These are phyloP conservation scores for Hoplias malabaricus DNA, from an alignment of 2,113 vertebrate genomes.

Conservation along the genomic window DNA sequence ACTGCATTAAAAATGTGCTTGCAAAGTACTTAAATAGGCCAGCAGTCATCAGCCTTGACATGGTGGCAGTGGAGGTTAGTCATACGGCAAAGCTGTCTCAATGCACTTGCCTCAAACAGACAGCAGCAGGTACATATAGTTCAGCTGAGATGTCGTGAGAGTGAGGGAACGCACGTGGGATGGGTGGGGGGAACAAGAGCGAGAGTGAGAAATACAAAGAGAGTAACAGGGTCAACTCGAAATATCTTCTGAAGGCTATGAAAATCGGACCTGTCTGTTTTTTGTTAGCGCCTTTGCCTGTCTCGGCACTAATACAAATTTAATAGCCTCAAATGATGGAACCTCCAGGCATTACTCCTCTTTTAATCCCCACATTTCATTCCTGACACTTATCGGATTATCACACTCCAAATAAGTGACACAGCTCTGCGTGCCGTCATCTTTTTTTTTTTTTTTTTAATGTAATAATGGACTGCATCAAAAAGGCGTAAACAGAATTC, in stretches of 20 bases:
- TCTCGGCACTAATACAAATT: not conserved
- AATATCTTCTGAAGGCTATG: not conserved
- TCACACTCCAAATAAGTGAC: not conserved
- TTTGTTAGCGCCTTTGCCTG: not conserved
- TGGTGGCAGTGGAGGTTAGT: not conserved
- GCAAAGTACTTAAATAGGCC: conserved; percentile 1
- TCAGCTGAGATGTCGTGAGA: conserved; percentile 19
- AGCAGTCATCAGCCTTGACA: conserved; percentile 1
- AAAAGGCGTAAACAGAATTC: not conserved
- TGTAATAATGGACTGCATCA: not conserved
- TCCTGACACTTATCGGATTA: conserved; percentile 8
- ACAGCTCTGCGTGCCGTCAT: not conserved
- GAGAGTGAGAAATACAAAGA: not conserved
- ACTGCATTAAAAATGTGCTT: not conserved
- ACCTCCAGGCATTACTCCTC: not conserved
- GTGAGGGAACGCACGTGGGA: not conserved
- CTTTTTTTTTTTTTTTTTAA: not conserved
- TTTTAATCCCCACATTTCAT: not conserved
- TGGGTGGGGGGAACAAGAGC: not conserved
- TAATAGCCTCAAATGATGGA: conserved; percentile 10
- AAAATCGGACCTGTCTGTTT: not conserved
- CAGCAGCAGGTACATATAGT: conserved; percentile 14
- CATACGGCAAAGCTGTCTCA: conserved; percentile 3
- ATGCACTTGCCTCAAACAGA: conserved; percentile 7
- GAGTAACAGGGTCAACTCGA: not conserved